Base-by-base conservation (phyloP, 2,888 invertebrate genomes). In the Thecocarcelia acutangulata region DNA sequence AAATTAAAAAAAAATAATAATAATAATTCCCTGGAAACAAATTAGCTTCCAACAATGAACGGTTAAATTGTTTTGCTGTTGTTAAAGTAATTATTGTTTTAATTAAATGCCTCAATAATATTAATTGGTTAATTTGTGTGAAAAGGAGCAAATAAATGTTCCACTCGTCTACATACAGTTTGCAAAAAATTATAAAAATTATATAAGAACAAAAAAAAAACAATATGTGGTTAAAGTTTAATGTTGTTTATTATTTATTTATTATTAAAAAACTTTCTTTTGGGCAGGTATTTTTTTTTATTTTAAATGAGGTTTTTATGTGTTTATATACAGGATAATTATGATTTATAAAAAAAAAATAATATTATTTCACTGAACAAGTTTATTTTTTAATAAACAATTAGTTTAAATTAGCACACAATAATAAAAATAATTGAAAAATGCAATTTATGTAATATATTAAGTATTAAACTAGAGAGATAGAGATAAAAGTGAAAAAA, bases 391-490 rank as follows among this genome's bases (percentile, higher is more conserved):
- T 74, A 61, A 64, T 74, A 52, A 48, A 64, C 21, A 73, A 74
- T 77, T 82, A 74, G 77, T 82, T 33, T 15, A 48, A 69, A 69
- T 69, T 75, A 74, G 70, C 56, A 72, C 42, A 52, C 24, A 63
- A 6, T 28, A 28, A 4, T 28, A 4, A 28, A 28, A 28, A 28
- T 4, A 28, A 28, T 4, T 15, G 13, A 76, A 24, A 76, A 69
- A 61, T 61, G 68, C 37, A 33, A 33, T 33, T 8, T 33, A 33
- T 33, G 58, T 21, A 56, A 58, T 24, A 56, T 33, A 33, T 52
- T 52, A 61, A 61, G 9, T 48, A 42, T 52, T 58, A 42, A 40
- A 66, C 46, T 52, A 58, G 11, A 37, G 24, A 37, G 3, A 17
- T 33, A 24, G 1, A 33, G 8, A 15, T 1, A 24, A n/a, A 42